Percentiles rank a stretch among this genome's conserved stretches.
Conservation (phyloP, 2,888 invertebrate genomes). For the Flabesymbios commensalis region DNA sequence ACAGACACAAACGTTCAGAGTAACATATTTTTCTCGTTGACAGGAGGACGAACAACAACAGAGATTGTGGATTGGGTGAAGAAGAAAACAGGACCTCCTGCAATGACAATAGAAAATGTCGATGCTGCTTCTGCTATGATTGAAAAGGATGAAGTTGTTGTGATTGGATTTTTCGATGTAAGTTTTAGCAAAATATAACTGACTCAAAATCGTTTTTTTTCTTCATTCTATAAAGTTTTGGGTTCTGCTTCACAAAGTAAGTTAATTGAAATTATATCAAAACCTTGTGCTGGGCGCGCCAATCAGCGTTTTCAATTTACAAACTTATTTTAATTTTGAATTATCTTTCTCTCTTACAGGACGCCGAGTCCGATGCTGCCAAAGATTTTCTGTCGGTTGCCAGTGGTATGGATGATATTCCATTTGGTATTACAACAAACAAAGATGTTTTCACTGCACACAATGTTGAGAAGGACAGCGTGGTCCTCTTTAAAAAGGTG, state of each 20-base stretch:
- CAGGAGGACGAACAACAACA: slow-evolving; percentile 87
- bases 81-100: slow-evolving; percentile 97
- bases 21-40: too few relatives aligned
- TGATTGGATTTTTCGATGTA: slow-evolving; percentile 68
- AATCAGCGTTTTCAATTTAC: too few relatives aligned
- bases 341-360: slow-evolving; percentile 60
- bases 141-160: slow-evolving; percentile 77
- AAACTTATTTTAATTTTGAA: too few relatives aligned
- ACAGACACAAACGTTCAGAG: too few relatives aligned
- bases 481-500: slow-evolving; percentile 91
- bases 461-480: slow-evolving; percentile 76
- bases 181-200: too few relatives aligned
- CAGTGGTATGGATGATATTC: slow-evolving; percentile 79
- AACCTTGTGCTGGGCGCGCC: too few relatives aligned
- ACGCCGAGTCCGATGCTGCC: slow-evolving; percentile 77
- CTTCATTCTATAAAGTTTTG: too few relatives aligned
- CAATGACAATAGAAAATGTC: slow-evolving; percentile 75
- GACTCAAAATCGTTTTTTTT: too few relatives aligned
- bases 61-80: slow-evolving; percentile 92
- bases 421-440: slow-evolving; percentile 83
- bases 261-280: too few relatives aligned
- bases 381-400: slow-evolving; percentile 84
- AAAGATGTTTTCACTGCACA: slow-evolving; percentile 80
- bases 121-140: slow-evolving; percentile 80
- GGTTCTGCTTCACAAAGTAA: too few relatives aligned